These are phyloP conservation scores for Pyralis farinalis DNA, from an alignment of 2,888 invertebrate species.

Conservation along the genomic window DNA sequence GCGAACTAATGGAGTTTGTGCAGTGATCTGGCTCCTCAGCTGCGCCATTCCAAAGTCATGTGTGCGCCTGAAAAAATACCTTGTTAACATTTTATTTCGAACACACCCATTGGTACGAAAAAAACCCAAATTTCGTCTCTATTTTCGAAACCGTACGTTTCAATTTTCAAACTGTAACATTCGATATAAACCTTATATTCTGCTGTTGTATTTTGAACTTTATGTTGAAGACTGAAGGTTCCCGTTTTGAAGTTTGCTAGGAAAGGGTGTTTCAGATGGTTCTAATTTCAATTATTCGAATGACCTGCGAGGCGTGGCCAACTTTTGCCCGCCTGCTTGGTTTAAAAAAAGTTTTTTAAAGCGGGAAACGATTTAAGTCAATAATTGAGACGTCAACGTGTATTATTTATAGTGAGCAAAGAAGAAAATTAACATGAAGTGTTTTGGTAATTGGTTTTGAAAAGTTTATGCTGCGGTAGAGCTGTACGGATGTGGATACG, in stretches of 20 bases:
- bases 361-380: constrained; percentile 59
- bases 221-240: constrained; percentile 26
- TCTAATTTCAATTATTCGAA: constrained; percentile 39
- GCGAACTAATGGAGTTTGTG: constrained; percentile 76
- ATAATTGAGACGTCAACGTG: constrained; percentile 74
- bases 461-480: constrained; percentile 56
- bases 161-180: constrained; percentile 26
- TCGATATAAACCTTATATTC: constrained; percentile 11
- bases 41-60: constrained; percentile 49
- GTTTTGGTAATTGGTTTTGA: constrained; percentile 70
- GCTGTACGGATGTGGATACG: constrained; percentile 46
- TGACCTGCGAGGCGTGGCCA: constrained; percentile 54
- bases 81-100: constrained; percentile 37
- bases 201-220: constrained; percentile 29
- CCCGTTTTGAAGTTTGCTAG: constrained; percentile 22
- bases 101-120: constrained; percentile 42
- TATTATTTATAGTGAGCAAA: constrained; percentile 66
- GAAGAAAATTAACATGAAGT: constrained; percentile 66
- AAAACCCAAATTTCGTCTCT: constrained; percentile 32
- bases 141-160: constrained; percentile 18
- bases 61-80: constrained; percentile 50
- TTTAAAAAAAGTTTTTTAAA: constrained; percentile 33
- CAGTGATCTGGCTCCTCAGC: constrained; percentile 66
- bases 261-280: constrained; percentile 42
- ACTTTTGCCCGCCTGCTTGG: constrained; percentile 40